Evolutionary conservation across 2,797 vertebrate species (phyloP).

Genomic region (Octomys mimax): DNA sequence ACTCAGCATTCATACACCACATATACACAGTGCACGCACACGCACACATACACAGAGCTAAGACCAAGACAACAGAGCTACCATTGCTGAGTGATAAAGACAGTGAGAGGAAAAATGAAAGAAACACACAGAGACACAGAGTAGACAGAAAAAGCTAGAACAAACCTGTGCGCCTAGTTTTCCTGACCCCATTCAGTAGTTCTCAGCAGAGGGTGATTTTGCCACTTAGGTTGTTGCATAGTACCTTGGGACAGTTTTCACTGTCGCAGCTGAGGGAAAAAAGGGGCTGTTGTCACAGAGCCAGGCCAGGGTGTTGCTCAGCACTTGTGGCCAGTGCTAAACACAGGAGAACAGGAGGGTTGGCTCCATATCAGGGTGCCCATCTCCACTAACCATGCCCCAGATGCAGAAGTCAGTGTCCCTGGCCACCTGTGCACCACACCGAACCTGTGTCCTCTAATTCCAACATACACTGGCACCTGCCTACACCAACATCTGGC

Average conservation of each 20-base stretch:
- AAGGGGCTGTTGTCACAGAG: neutral
- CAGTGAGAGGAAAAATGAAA: neutral
- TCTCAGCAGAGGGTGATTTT: neutral
- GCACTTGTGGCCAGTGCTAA: too few species aligned
- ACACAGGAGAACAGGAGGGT: too few species aligned
- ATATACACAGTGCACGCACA: too few species aligned
- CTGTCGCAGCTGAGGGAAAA: neutral
- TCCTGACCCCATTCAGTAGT: neutral
- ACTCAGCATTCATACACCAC: neutral
- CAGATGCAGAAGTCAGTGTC: too few species aligned
- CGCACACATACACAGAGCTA: neutral
- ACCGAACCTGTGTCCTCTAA: accelerated
- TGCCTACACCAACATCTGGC: neutral
- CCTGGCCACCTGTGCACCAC: accelerated
- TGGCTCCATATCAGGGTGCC: neutral
- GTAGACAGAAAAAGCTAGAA: neutral
- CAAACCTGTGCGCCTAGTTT: neutral
- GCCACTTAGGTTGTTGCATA: too few species aligned
- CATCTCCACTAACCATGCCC: neutral
- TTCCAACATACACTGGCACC: neutral
- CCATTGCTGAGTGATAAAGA: neutral
- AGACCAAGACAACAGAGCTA: neutral
- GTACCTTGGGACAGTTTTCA: neutral
- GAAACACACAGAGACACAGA: neutral
- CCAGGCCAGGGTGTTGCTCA: neutral